phyloP scores from a whole-genome alignment of 2,797 vertebrate genomes.

The Potorous gilbertii region DNA sequence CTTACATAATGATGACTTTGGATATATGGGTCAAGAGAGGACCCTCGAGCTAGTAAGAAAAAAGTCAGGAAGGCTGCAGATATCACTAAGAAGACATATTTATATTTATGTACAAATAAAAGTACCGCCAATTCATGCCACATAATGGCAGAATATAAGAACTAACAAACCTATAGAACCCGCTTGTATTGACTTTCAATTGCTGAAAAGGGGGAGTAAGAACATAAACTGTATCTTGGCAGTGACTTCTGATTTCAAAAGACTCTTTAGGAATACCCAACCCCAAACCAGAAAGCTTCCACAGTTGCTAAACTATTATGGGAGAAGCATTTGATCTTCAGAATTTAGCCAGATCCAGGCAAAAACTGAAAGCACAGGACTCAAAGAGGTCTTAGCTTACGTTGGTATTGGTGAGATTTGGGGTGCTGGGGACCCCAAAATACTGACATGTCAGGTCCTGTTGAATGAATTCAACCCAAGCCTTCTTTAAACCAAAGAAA shows the following conservation, averaged over 20 bases:
- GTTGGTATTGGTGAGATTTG: too few species aligned
- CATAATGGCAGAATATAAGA: not conserved
- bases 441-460: too few species aligned
- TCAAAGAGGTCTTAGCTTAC: not conserved
- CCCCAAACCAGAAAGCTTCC: not conserved
- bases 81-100: not conserved
- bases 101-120: not conserved
- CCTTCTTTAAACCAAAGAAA: too few species aligned
- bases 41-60: not conserved
- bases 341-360: not conserved
- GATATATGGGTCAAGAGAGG: not conserved
- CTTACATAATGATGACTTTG: not conserved
- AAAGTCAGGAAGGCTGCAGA: not conserved
- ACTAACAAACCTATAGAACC: not conserved
- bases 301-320: not conserved
- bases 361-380: not conserved
- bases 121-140: not conserved
- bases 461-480: too few species aligned
- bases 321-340: not conserved
- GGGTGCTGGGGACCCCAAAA: too few species aligned
- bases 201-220: not conserved
- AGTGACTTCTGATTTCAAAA: not conserved
- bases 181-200: not conserved
- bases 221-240: not conserved
- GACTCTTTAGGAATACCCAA: not conserved